Percentiles rank a stretch among this genome's conserved stretches.
Evolutionary conservation across 1,140 invertebrate genomes (phyloP).

Genomic region (Drosophila orena): DNA sequence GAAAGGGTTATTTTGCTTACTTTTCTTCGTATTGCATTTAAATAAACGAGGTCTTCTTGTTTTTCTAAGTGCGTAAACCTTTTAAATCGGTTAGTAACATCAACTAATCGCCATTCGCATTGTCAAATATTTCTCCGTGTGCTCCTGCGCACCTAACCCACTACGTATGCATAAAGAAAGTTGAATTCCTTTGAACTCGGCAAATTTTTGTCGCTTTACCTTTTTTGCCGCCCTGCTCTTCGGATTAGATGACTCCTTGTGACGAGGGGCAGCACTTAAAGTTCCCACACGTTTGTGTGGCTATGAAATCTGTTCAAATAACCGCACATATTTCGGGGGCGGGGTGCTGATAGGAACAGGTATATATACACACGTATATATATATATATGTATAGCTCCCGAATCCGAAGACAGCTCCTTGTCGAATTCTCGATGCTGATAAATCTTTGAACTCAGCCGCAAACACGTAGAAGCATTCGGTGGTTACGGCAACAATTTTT

Average conservation of each 20-base stretch:
- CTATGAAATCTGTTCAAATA: constrained; percentile 83
- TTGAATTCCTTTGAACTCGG: constrained; percentile 74
- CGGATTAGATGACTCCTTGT: constrained; percentile 71
- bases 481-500: constrained; percentile 73
- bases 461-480: constrained; percentile 83
- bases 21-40: too few relatives aligned
- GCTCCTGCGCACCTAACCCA: constrained; percentile 36
- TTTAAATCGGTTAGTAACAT: too few relatives aligned
- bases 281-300: constrained; percentile 69
- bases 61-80: too few relatives aligned
- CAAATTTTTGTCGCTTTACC: constrained; percentile 42
- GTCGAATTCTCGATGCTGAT: constrained; percentile 79
- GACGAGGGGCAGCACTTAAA: constrained; percentile 79
- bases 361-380: constrained; percentile 1
- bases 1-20: too few relatives aligned
- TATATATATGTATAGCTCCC: constrained; percentile 3
- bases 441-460: constrained; percentile 82
- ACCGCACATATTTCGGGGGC: constrained; percentile 53
- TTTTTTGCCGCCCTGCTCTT: constrained; percentile 38
- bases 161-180: constrained; percentile 57
- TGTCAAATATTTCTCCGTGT: neutral
- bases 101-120: neutral
- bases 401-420: constrained; percentile 72
- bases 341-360: constrained; percentile 18
- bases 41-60: too few relatives aligned